phyloP scores from a whole-genome alignment of 2,888 invertebrate genomes.

The Camponotus fellah region DNA sequence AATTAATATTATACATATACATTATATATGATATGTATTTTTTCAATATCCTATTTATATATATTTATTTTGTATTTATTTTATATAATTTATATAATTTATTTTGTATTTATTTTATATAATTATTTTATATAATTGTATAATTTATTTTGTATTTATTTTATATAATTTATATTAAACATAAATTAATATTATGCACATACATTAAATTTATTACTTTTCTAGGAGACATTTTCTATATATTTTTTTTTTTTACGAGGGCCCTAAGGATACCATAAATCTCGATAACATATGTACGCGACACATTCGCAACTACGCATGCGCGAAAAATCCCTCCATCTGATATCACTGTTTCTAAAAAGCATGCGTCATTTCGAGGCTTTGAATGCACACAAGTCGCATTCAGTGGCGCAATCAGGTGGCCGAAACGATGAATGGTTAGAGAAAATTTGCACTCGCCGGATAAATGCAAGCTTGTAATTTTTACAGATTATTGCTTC shows the following conservation, averaged over 20 bases:
- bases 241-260: not conserved
- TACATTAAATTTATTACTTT: not conserved
- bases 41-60: too few relatives aligned
- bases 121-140: too few relatives aligned
- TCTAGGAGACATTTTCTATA: not conserved
- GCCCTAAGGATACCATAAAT: not conserved
- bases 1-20: too few relatives aligned
- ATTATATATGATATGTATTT: too few relatives aligned
- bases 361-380: not conserved
- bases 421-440: not conserved
- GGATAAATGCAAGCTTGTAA: not conserved
- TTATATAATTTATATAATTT: too few relatives aligned
- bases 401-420: conserved; percentile 36
- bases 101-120: too few relatives aligned
- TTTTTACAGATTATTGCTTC: not conserved
- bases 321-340: conserved; percentile 7
- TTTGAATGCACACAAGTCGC: not conserved
- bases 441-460: not conserved
- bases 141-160: too few relatives aligned
- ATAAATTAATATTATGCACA: not conserved
- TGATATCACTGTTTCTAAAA: not conserved
- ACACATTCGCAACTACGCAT: not conserved
- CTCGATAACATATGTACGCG: not conserved
- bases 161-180: not conserved
- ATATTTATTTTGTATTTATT: too few relatives aligned